These are phyloP conservation scores for Lota lota DNA, from an alignment of 2,113 vertebrate species.

Conservation along the genomic window DNA sequence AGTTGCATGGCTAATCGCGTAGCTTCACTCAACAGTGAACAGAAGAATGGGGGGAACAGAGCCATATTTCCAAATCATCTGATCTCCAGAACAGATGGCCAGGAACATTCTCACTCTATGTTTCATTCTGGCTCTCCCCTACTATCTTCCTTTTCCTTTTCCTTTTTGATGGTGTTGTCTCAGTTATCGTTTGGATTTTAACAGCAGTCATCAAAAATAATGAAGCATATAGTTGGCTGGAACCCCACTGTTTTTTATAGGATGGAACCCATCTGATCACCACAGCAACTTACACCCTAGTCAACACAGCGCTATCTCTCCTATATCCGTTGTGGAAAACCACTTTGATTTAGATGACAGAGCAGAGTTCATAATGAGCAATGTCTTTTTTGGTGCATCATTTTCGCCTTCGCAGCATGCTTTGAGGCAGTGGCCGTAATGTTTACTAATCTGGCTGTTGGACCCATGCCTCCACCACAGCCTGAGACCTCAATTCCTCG, in stretches of 20 bases:
- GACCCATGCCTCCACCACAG: background rate
- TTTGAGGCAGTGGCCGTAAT: conserved; percentile 42
- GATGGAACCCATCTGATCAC: conserved; percentile 9
- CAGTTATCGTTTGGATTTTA: background rate
- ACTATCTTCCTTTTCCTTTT: background rate
- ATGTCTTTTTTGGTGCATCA: background rate
- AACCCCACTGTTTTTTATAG: conserved; percentile 2
- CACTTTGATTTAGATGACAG: conserved; percentile 56
- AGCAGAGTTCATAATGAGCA: conserved; percentile 49
- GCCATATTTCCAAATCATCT: background rate
- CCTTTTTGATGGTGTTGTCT: conserved; percentile 6
- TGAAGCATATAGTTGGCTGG: too few species aligned
- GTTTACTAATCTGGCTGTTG: background rate
- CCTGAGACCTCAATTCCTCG: background rate
- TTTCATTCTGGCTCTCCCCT: conserved; percentile 8
- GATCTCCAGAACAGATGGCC: conserved; percentile 1
- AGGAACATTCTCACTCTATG: background rate
- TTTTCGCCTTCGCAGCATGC: conserved; percentile 35
- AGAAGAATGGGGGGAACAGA: background rate
- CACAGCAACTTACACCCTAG: conserved; percentile 13
- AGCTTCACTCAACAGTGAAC: background rate
- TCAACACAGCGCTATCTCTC: conserved; percentile 25
- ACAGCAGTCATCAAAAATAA: background rate
- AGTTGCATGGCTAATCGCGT: conserved; percentile 1
- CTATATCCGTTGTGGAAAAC: conserved; percentile 45